Conservation (phyloP, 2,113 vertebrate species). For the Perccottus glenii region DNA sequence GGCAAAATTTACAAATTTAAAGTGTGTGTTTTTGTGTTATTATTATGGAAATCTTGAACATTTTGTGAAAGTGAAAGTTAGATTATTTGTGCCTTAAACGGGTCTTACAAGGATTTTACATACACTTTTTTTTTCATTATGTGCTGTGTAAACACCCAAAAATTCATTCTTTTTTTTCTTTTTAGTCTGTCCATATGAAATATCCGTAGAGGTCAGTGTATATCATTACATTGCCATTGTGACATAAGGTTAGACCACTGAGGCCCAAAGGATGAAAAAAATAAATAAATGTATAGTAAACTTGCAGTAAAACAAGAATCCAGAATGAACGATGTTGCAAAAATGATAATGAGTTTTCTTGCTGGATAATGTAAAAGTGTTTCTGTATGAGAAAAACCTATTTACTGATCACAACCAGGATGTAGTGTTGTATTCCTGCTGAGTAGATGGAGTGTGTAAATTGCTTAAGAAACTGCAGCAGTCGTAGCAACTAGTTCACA, state of each 20-base stretch:
- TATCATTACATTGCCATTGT: not conserved
- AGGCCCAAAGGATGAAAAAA: not conserved
- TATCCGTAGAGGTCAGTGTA: too few species aligned
- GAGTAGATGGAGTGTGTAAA: conserved; percentile 56
- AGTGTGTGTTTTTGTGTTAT: too few species aligned
- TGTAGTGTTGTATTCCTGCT: conserved; percentile 54
- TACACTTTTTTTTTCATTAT: too few species aligned
- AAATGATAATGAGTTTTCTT: not conserved
- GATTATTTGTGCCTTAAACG: too few species aligned
- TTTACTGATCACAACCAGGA: conserved; percentile 57
- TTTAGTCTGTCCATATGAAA: too few species aligned
- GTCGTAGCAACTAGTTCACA: conserved; percentile 57
- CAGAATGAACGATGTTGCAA: not conserved
- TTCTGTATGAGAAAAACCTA: conserved; percentile 28
- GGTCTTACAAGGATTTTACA: too few species aligned
- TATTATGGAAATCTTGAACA: too few species aligned
- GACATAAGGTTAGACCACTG: not conserved
- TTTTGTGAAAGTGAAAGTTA: too few species aligned
- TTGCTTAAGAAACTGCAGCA: conserved; percentile 55
- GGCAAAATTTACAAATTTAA: too few species aligned
- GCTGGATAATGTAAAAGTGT: not conserved
- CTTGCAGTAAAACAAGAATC: not conserved
- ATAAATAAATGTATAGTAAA: not conserved
- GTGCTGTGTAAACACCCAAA: too few species aligned
- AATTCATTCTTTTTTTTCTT: too few species aligned